Base-by-base conservation (phyloP, 2,888 invertebrate genomes). In the Drosophila lutescens region DNA sequence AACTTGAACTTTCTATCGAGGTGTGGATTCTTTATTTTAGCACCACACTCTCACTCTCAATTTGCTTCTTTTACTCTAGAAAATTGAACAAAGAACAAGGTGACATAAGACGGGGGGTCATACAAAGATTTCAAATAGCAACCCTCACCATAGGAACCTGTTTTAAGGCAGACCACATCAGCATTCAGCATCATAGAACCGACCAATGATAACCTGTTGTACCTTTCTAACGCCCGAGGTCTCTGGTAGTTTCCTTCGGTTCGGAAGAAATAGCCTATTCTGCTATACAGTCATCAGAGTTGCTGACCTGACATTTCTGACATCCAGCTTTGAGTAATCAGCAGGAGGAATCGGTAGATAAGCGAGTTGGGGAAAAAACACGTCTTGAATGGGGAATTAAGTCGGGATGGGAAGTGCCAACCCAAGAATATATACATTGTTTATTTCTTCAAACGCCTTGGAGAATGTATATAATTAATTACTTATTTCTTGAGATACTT, bases 201-300 rank as follows among this genome's bases (percentile, higher is more conserved):
- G 26, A 8, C 34, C 15, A 13, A 38, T 30, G 53, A 53, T 30
- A 58, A 58, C 38, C 51, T 51, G 38, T 51, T 58, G 17, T 50
- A 17, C 38, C 36, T 53, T 40, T 20, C n/a, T 20, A 20, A 20
- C 20, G 20, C 10, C 17, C 23, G 17, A 0, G 20, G 17, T 40
- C 38, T 38, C 20, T 6, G 26, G 26, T 30, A 12, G 30, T 20
- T 40, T 36, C 6, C 9, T 34, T 47, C 51, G 17, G 38, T 30
- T 38, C 8, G 15, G 3, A 12, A 30, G 20, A 40, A 53, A 32
- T 20, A n/a, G 17, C 38, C 12, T 15, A 5, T 4, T n/a, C n/a
- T 26, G 46, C n/a, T 9, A 5, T 2, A 43, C 12, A 32, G 15
- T 47, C 47, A 32, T 47, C 17, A 32, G 17, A 32, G 32, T 32